Base-by-base conservation (phyloP, 2,888 invertebrate genomes). In the Conistra vaccinii region DNA sequence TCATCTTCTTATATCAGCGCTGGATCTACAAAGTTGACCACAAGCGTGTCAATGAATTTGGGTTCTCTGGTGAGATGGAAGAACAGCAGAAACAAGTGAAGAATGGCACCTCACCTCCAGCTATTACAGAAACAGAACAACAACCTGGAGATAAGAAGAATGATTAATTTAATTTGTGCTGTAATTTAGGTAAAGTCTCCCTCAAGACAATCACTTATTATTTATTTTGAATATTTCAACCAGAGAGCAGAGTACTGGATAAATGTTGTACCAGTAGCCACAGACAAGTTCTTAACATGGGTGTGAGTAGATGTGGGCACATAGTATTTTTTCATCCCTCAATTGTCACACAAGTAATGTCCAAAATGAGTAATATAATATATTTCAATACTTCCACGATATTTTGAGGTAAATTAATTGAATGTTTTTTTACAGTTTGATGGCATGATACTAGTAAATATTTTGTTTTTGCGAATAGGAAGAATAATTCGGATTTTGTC, bases 1-100 rank as follows among this genome's bases (percentile, higher is more conserved):
- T 99, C 94, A 98, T 99, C 93, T 99, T 99, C 97, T 97, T 99
- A 84, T 99, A 99, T 94, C 99, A 99, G 96, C 98, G 99, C 84
- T 99, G 99, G 98, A 99, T 99, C 87, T 99, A 99, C 96, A 99
- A 99, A 89, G 99, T 99, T 62, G 99, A 99, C 95, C 98, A 98
- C 77, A 98, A 98, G 83, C 97, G 99, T 84, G 98, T 99, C 72
- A 99, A 99, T 94, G 99, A 99, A 94, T 99, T 99, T 96, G 99
- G 99, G n/a, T 99, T 98, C 93, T 98, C 99, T 60, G 99, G 98
- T 58, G 99, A 99, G 93, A 99, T 98, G 98, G 97, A 98, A 85
- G 97, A 97, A 63, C 97, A 97, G 83, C 91, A 97, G 89, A 92
- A 95, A 77, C 87, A 90, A 84, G 84, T 87, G 26, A 93, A 92